A percentile compares a stretch with the other conserved stretches of the same genome.
Evolutionary conservation across 2,888 invertebrate species (phyloP).

Genomic region (Synanthedon tipuliformis): DNA sequence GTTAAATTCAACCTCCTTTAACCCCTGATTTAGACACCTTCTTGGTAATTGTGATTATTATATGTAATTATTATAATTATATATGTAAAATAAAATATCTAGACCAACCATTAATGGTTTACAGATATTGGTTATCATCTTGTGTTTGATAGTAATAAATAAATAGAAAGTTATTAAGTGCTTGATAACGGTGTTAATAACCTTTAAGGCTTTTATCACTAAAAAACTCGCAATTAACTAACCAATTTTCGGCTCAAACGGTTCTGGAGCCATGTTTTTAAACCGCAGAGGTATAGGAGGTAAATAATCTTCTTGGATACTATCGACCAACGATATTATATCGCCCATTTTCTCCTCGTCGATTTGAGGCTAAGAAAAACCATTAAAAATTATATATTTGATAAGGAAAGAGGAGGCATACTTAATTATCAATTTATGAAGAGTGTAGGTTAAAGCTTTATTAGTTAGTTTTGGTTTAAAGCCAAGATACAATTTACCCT

Average conservation of each 20-base stretch:
- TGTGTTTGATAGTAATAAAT: too few species aligned
- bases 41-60: too few species aligned
- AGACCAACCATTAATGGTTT: too few species aligned
- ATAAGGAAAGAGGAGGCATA: not conserved
- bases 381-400: not conserved
- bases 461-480: too few species aligned
- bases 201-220: too few species aligned
- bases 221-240: slow-evolving; percentile 8
- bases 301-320: slow-evolving; percentile 56
- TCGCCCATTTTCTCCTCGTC: slow-evolving; percentile 62
- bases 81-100: too few species aligned
- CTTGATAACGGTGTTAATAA: too few species aligned
- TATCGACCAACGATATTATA: slow-evolving; percentile 56
- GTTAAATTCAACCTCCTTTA: not conserved
- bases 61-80: too few species aligned
- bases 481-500: too few species aligned
- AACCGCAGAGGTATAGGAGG: slow-evolving; percentile 49
- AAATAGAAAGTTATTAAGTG: too few species aligned
- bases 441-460: too few species aligned
- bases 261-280: slow-evolving; percentile 32
- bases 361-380: slow-evolving; percentile 15
- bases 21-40: not conserved
- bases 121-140: too few species aligned
- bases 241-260: slow-evolving; percentile 35
- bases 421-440: not conserved